Base-by-base conservation (phyloP, 2,113 vertebrate genomes). In the Callaeas wilsoni region DNA sequence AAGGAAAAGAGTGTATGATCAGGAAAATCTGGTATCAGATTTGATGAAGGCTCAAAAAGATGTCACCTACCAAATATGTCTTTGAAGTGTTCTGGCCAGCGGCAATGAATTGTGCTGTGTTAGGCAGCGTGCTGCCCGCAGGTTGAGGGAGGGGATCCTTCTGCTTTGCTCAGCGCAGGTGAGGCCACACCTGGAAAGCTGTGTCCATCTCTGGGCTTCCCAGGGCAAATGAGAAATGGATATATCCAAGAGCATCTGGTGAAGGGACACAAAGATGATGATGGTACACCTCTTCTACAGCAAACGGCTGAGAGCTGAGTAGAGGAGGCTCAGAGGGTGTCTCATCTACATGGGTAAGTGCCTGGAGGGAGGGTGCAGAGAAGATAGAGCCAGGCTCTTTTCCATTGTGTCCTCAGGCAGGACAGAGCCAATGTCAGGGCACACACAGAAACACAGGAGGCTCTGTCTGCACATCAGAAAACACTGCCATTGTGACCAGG, bases 201-300 rank as follows among this genome's bases (percentile, higher is more conserved):
- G 50, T 7, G 44, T 53, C 65, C 12, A 33, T 41, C 11, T 16
- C 32, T 87, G 67, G 52, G 32, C 68, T 76, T 27, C 37, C 33
- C 47, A 71, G 41, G 25, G 27, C 44, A 33, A 30, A 19, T 33
- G 14, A 27, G n/a, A 33, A 3, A 21, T 13, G 26, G 37, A 20
- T 17, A 14, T 16, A 11, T 29, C 44, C 39, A 42, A 25, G 21
- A 79, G 37, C 42, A 42, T 33, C 46, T 19, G 0, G 0, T 10
- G 8, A 70, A 67, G 16, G 18, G 35, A n/a, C 50, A 60, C 21
- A 12, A 22, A 53, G 13, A 15, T 25, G 25, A 9, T 21, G 46
- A 16, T 74, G 44, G 26, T n/a, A 17, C 35, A 62, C 16, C 6
- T 60, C 26, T 77, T n/a, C 79, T n/a, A 7, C 29, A 39, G 53